These are phyloP conservation scores for Lasioglossum pauxillum DNA, from an alignment of 2,888 invertebrate species.

Conservation along the genomic window DNA sequence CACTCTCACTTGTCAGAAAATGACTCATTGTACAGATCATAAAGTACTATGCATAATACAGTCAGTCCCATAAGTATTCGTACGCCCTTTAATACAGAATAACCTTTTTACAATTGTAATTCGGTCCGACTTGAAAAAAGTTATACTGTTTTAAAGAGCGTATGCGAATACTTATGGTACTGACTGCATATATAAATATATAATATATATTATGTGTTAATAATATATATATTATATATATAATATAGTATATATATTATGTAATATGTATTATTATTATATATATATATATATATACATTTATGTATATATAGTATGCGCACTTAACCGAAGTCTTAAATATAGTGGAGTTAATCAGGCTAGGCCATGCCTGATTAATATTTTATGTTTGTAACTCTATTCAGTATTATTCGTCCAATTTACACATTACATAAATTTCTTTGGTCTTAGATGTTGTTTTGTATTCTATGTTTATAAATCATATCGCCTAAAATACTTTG, in stretches of 20 bases:
- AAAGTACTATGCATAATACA: constrained; percentile 35
- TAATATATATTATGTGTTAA: background rate
- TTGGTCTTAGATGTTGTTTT: constrained; percentile 79
- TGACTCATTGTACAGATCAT: constrained; percentile 36
- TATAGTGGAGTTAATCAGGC: constrained; percentile 48
- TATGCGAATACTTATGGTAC: too few relatives aligned
- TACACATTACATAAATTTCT: constrained; percentile 81
- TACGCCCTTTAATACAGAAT: too few relatives aligned
- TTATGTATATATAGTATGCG: constrained; percentile 20
- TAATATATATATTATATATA: constrained; percentile 22
- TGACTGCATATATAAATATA: background rate
- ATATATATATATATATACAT: constrained; percentile 75
- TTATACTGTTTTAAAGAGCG: too few relatives aligned
- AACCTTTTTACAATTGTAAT: too few relatives aligned
- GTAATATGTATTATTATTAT: too few relatives aligned
- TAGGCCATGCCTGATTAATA: constrained; percentile 27
- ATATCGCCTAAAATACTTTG: constrained; percentile 56
- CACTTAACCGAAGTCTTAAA: constrained; percentile 40
- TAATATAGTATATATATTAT: constrained; percentile 4
- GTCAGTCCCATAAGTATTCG: too few relatives aligned
- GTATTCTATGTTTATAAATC: constrained; percentile 63
- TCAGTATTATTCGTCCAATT: constrained; percentile 63
- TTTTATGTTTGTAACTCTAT: constrained; percentile 51
- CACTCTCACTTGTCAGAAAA: constrained; percentile 56
- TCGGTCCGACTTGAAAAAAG: too few relatives aligned